These are phyloP conservation scores for Eugnorisma glareosa DNA, from an alignment of 2,888 invertebrate genomes.

Conservation along the genomic window DNA sequence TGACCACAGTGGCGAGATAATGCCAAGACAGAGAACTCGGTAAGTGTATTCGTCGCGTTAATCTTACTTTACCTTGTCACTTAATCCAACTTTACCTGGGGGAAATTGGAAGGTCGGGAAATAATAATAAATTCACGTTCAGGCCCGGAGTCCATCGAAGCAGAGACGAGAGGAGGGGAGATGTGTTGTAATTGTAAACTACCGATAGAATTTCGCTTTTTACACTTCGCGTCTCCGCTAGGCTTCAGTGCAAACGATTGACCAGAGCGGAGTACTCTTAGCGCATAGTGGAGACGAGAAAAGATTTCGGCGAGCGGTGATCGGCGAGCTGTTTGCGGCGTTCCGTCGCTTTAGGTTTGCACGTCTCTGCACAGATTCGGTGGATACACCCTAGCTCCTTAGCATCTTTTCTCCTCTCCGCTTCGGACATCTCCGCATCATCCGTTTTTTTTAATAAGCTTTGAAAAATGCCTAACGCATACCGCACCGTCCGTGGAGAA, in stretches of 20 bases:
- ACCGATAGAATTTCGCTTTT: too few relatives aligned
- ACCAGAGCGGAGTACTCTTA: neutral
- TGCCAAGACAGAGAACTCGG: neutral
- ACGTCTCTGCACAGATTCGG: neutral
- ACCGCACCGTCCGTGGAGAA: too few relatives aligned
- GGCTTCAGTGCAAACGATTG: too few relatives aligned
- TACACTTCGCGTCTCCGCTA: too few relatives aligned
- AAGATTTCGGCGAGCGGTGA: too few relatives aligned
- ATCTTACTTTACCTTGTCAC: neutral
- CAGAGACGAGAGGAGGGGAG: neutral
- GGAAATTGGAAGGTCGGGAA: neutral
- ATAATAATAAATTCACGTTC: neutral
- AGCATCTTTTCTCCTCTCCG: neutral
- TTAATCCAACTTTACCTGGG: neutral
- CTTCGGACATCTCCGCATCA: neutral
- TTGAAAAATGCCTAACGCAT: too few relatives aligned
- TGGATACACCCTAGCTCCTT: neutral
- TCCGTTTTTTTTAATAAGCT: too few relatives aligned
- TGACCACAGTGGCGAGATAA: neutral
- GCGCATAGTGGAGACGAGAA: too few relatives aligned
- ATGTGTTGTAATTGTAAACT: too few relatives aligned
- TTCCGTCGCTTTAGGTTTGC: neutral
- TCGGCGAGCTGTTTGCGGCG: too few relatives aligned
- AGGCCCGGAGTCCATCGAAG: neutral
- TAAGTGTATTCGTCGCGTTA: neutral